Percentiles rank a stretch among this genome's conserved stretches.
These are phyloP conservation scores for Muscicapa adusta DNA, from an alignment of 2,113 vertebrate genomes.

Conservation along the genomic window DNA sequence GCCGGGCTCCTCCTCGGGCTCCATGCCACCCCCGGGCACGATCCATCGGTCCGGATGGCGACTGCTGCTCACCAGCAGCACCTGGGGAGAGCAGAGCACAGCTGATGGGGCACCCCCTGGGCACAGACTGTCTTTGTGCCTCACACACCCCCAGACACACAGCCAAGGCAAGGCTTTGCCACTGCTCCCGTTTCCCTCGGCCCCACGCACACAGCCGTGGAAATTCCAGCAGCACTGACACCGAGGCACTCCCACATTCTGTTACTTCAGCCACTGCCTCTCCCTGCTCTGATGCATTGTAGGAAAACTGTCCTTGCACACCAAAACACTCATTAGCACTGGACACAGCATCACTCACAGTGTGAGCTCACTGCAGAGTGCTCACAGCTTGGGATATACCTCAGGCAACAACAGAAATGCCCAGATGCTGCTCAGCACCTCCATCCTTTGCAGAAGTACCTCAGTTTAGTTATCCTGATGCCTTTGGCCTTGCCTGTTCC, in stretches of 20 bases:
- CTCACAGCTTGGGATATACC: not conserved
- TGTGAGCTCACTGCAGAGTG: accelerated
- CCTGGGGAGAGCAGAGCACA: slow-evolving; percentile 69
- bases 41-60: slow-evolving; percentile 97
- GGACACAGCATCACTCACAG: not conserved
- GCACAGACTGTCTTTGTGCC: not conserved
- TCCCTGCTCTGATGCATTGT: accelerated
- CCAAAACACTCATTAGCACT: not conserved
- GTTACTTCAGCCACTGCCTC: not conserved
- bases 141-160: not conserved
- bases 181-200: not conserved
- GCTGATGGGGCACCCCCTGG: not conserved
- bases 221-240: not conserved
- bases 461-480: not conserved
- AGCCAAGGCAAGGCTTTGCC: accelerated
- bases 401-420: not conserved
- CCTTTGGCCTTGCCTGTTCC: not conserved
- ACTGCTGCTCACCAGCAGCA: slow-evolving; percentile 96
- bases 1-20: slow-evolving; percentile 92
- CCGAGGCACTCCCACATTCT: not conserved
- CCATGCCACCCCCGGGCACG: slow-evolving; percentile 97
- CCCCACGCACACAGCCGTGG: not conserved
- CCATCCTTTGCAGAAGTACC: not conserved
- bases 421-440: not conserved
- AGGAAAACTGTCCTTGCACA: not conserved